These are phyloP conservation scores for Tenodera sinensis DNA, from an alignment of 2,888 invertebrate species.

Conservation along the genomic window DNA sequence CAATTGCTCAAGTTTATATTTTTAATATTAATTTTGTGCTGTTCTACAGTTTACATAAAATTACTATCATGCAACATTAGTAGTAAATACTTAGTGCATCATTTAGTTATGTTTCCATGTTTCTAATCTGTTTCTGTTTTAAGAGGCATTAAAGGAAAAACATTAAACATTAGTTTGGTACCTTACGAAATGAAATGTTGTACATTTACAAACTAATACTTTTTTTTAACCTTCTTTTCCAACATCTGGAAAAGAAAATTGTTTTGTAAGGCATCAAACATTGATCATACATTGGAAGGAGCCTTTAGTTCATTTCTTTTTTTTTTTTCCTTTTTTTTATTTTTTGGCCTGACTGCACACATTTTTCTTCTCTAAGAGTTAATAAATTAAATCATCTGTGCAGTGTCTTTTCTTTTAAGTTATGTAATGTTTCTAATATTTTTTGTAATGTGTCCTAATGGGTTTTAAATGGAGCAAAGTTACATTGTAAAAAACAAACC, in stretches of 20 bases:
- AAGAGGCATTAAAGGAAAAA: constrained; percentile 19
- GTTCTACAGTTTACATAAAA: not conserved
- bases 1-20: constrained; percentile 30
- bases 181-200: not conserved
- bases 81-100: not conserved
- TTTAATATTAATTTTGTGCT: constrained; percentile 18
- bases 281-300: not conserved
- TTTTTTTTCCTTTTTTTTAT: not conserved
- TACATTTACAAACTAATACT: not conserved
- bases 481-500: not conserved
- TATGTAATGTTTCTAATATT: constrained; percentile 4
- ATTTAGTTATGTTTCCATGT: not conserved
- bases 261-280: not conserved
- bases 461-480: constrained; percentile 9
- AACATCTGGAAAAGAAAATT: not conserved
- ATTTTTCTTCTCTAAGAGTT: not conserved
- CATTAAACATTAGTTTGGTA: not conserved
- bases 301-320: not conserved
- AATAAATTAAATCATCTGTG: not conserved
- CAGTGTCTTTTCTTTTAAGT: not conserved
- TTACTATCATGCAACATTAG: not conserved
- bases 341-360: not conserved
- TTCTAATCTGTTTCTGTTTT: constrained; percentile 23
- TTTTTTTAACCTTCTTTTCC: not conserved
- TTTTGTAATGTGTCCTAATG: constrained; percentile 15